These are phyloP conservation scores for Timandra comae DNA, from an alignment of 2,888 invertebrate species.

Conservation along the genomic window DNA sequence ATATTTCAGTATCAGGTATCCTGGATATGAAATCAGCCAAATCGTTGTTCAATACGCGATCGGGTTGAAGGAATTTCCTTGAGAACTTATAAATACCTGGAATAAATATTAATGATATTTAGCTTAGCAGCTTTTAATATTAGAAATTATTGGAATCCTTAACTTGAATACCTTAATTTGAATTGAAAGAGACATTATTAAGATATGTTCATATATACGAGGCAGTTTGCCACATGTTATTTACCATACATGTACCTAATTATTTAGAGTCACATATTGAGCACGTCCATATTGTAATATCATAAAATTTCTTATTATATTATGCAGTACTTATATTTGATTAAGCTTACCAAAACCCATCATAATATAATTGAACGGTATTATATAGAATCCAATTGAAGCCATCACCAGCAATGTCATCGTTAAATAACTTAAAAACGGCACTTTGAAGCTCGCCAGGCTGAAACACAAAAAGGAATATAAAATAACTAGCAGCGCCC, in stretches of 20 bases:
- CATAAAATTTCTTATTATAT: too few species aligned
- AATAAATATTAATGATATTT: conserved; percentile 25
- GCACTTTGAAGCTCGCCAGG: conserved; percentile 56
- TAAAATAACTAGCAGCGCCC: too few species aligned
- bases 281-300: too few species aligned
- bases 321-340: too few species aligned
- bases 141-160: too few species aligned
- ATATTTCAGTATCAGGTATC: conserved; percentile 55
- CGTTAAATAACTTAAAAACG: conserved; percentile 52
- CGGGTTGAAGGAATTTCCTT: conserved; percentile 55
- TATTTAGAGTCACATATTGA: too few species aligned
- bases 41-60: conserved; percentile 56
- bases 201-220: too few species aligned
- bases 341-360: conserved; percentile 59
- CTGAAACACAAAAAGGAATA: conserved; percentile 52
- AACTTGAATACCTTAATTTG: too few species aligned
- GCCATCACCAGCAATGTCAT: conserved; percentile 41
- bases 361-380: conserved; percentile 55
- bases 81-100: conserved; percentile 58
- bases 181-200: too few species aligned
- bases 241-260: too few species aligned
- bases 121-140: too few species aligned
- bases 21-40: conserved; percentile 59
- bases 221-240: too few species aligned
- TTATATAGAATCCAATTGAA: conserved; percentile 41